phyloP scores from a whole-genome alignment of 1,140 invertebrate genomes.

The Anastrepha ludens region DNA sequence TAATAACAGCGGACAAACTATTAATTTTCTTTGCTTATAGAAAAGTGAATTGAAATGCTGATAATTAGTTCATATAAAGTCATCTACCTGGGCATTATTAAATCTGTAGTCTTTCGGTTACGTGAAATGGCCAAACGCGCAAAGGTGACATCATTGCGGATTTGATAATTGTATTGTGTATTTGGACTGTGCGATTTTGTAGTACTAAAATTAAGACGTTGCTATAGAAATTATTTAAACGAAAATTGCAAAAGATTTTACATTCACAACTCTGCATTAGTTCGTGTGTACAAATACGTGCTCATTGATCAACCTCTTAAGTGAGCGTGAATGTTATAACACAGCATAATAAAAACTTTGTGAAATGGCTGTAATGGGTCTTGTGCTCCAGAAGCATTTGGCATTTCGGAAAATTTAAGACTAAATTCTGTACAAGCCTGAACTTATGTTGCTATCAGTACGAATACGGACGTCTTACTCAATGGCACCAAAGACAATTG shows the following conservation, averaged over 20 bases:
- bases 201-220: background rate
- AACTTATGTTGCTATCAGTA: too few relatives aligned
- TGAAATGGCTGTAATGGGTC: too few relatives aligned
- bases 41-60: background rate
- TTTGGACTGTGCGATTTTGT: too few relatives aligned
- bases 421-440: too few relatives aligned
- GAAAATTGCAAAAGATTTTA: background rate
- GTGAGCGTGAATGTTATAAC: too few relatives aligned
- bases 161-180: background rate
- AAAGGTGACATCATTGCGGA: conserved; percentile 22
- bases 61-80: background rate
- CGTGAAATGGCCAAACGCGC: background rate
- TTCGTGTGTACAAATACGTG: too few relatives aligned
- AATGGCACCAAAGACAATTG: too few relatives aligned
- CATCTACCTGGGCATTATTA: background rate
- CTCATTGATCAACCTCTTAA: too few relatives aligned
- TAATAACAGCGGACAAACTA: background rate
- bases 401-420: too few relatives aligned
- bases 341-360: too few relatives aligned
- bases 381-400: too few relatives aligned
- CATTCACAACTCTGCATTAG: background rate
- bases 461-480: too few relatives aligned
- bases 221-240: background rate
- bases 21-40: background rate
- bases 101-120: background rate